phyloP scores from a whole-genome alignment of 2,888 invertebrate genomes.

The Erpobdella octoculata region DNA sequence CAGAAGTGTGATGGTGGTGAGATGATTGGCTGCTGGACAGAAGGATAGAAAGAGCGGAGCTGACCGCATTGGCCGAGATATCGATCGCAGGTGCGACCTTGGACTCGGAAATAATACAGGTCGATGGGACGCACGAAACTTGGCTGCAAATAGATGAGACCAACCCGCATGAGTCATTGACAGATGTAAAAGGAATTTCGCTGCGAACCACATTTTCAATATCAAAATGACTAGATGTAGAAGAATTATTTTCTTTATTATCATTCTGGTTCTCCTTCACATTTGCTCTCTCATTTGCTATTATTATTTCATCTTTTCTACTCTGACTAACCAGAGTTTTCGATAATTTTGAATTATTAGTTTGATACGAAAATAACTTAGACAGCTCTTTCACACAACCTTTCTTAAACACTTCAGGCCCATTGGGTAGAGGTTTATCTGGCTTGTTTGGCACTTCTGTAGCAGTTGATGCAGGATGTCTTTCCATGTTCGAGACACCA shows the following conservation, averaged over 20 bases:
- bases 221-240: too few relatives aligned
- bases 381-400: slow-evolving; percentile 19
- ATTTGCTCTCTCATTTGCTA: not conserved
- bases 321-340: not conserved
- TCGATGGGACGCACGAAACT: not conserved
- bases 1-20: not conserved
- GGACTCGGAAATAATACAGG: not conserved
- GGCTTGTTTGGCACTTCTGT: too few relatives aligned
- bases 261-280: not conserved
- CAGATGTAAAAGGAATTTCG: too few relatives aligned
- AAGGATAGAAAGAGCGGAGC: slow-evolving; percentile 28
- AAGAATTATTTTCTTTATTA: too few relatives aligned
- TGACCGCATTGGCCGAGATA: slow-evolving; percentile 28
- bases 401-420: slow-evolving; percentile 11
- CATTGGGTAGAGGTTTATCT: too few relatives aligned
- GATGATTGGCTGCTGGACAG: slow-evolving; percentile 12
- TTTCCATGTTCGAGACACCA: too few relatives aligned
- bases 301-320: not conserved
- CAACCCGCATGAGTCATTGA: too few relatives aligned
- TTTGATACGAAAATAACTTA: slow-evolving; percentile 15
- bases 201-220: too few relatives aligned
- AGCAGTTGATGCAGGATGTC: too few relatives aligned
- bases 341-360: not conserved
- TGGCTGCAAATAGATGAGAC: not conserved
- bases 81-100: slow-evolving; percentile 10